A percentile compares a stretch with the other conserved stretches of the same genome.
phyloP scores from a whole-genome alignment of 1,140 invertebrate species.

The Drosophila melanica region DNA sequence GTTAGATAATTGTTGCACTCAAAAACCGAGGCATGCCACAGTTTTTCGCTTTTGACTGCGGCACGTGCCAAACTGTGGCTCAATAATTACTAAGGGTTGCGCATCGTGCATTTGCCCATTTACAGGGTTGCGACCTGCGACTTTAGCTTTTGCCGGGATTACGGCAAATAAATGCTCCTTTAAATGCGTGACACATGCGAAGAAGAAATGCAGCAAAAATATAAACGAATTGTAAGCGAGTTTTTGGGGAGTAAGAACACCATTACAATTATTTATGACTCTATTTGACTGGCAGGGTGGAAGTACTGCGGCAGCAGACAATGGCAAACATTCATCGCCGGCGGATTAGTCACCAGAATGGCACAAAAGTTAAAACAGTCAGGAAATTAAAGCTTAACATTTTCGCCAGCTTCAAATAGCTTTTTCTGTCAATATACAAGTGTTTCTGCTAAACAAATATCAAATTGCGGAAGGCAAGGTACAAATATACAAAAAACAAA shows the following conservation, averaged over 20 bases:
- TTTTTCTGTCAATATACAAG: not conserved
- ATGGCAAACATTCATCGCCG: slow-evolving; percentile 21
- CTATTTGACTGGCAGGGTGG: slow-evolving; percentile 53
- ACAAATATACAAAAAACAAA: not conserved
- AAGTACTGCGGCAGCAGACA: slow-evolving; percentile 26
- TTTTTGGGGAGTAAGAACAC: slow-evolving; percentile 29
- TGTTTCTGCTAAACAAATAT: not conserved
- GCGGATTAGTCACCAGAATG: slow-evolving; percentile 61
- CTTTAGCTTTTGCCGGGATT: slow-evolving; percentile 29
- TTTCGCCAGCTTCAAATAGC: not conserved
- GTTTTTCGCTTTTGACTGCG: slow-evolving; percentile 60
- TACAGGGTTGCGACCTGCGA: slow-evolving; percentile 12
- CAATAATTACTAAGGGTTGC: slow-evolving; percentile 48
- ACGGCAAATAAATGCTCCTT: slow-evolving; percentile 35
- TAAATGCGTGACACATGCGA: slow-evolving; percentile 41
- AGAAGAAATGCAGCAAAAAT: slow-evolving; percentile 39
- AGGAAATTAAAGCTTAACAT: slow-evolving; percentile 20
- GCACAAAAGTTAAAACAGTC: not conserved
- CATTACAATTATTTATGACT: slow-evolving; percentile 66
- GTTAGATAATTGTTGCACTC: slow-evolving; percentile 62
- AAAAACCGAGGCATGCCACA: slow-evolving; percentile 43
- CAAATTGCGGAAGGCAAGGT: not conserved
- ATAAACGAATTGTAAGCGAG: slow-evolving; percentile 26
- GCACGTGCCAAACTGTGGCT: slow-evolving; percentile 53
- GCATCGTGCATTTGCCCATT: not conserved